Evolutionary conservation across 2,888 invertebrate species (phyloP).

Genomic region (Epiblema foenella): DNA sequence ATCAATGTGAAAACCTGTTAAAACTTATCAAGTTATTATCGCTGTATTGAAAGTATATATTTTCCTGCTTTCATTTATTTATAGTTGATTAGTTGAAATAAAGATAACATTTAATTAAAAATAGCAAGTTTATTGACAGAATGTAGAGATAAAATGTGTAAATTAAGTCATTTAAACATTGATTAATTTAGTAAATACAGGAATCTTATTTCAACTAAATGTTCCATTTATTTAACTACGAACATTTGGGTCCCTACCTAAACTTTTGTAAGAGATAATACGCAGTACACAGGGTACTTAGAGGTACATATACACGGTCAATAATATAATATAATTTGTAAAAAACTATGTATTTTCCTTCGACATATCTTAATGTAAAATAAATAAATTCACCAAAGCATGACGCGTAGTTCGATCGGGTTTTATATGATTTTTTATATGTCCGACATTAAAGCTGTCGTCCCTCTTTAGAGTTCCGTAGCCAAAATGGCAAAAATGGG

Average conservation of each 20-base stretch:
- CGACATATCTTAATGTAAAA: too few species aligned
- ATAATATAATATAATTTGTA: too few species aligned
- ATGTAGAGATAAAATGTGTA: neutral
- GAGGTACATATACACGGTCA: too few species aligned
- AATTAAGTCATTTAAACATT: neutral
- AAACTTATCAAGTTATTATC: neutral
- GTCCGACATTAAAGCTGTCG: too few species aligned
- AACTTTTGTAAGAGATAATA: neutral
- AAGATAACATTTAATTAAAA: neutral
- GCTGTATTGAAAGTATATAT: neutral
- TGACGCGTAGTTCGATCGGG: too few species aligned
- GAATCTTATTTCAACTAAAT: neutral
- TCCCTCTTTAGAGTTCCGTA: too few species aligned
- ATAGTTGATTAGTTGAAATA: neutral
- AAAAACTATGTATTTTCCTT: too few species aligned
- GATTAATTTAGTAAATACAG: conserved; percentile 8
- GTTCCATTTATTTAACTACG: neutral
- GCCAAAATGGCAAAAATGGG: too few species aligned
- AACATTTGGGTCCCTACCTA: too few species aligned
- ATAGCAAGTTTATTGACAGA: neutral
- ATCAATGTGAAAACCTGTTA: neutral
- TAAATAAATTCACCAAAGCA: too few species aligned
- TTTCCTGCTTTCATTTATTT: neutral
- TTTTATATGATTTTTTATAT: too few species aligned
- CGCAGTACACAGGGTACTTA: neutral